Base-by-base conservation (phyloP, 2,888 invertebrate species). In the Ashinkailepas kermadecensis region DNA sequence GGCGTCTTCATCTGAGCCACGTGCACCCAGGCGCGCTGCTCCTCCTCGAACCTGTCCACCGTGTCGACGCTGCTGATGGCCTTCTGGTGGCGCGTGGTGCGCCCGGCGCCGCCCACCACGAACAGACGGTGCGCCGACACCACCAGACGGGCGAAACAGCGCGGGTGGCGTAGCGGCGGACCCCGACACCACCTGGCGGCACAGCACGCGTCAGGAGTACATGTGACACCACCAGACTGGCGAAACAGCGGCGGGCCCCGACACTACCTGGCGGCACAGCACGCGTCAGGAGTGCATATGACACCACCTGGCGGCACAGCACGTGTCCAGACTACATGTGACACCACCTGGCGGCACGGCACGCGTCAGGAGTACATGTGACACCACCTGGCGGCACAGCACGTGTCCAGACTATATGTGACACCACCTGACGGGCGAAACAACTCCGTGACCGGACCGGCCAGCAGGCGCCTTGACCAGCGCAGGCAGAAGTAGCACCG, bases 91-190 rank as follows among this genome's bases (percentile, higher is more conserved):
- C 82, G 80, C 54, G 85, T 84, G n/a, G 85, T 85, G 86, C 90
- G 90, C 7, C 91, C 91, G 67, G 92, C 92, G 4, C 93, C 93
- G 0, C 93, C 93, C 82, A 93, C 89, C 64, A 93, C 87, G 85
- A 91, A 93, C 78, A 93, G 86, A 83, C 89, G 89, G 85, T 91
- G 91, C 82, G 85, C 85, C 39, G 86, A 84, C 7, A 86, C 86
- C 82, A 86, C 85, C 82, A 88, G 85, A 6, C 86, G 85, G 21
- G 87, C 85, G 82, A 87, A 87, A 78, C 87, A 87, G 21, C 87
- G 85, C 2, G 87, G 86, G 25, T 85, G 85, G 59, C 86, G 86
- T 13, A 85, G 81, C 15, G 59, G 74, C n/a, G 65, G 78, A 64
- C 67, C 79, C 10, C 70, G n/a, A 21, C 81, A 82, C 84, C 84